Conservation (phyloP, 2,888 invertebrate species). For the Molanna angustata region DNA sequence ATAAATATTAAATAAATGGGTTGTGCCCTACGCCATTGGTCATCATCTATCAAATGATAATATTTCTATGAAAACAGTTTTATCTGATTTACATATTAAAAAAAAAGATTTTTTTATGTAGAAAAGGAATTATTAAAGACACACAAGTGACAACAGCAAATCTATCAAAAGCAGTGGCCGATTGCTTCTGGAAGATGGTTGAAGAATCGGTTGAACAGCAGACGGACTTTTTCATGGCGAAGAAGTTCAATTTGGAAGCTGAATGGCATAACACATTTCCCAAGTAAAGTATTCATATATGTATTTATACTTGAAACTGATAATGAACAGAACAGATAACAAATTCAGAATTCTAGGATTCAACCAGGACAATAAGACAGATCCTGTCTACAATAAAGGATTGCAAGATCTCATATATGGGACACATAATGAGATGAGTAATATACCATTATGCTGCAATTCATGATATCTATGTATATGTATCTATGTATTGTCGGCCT, state of each 20-base stretch:
- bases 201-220: slow-evolving; percentile 97
- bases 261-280: slow-evolving; percentile 99
- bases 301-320: background rate
- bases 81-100: background rate
- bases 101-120: slow-evolving; percentile 37
- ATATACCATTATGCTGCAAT: too few species aligned
- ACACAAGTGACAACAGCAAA: slow-evolving; percentile 85
- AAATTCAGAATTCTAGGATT: too few species aligned
- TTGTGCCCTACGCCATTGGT: too few species aligned
- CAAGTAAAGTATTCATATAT: background rate
- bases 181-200: slow-evolving; percentile 99
- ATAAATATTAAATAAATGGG: too few species aligned
- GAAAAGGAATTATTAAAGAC: slow-evolving; percentile 73
- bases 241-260: slow-evolving; percentile 95
- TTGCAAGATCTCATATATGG: background rate
- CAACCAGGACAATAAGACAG: too few species aligned
- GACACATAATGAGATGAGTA: too few species aligned
- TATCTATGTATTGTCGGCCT: too few species aligned
- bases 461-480: too few species aligned
- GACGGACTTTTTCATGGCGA: slow-evolving; percentile 96
- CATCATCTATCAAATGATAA: too few species aligned
- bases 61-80: too few species aligned
- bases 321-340: too few species aligned
- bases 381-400: too few species aligned
- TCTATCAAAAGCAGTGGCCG: slow-evolving; percentile 94